Conservation (phyloP, 2,113 vertebrate genomes). For the Scatophagus argus region DNA sequence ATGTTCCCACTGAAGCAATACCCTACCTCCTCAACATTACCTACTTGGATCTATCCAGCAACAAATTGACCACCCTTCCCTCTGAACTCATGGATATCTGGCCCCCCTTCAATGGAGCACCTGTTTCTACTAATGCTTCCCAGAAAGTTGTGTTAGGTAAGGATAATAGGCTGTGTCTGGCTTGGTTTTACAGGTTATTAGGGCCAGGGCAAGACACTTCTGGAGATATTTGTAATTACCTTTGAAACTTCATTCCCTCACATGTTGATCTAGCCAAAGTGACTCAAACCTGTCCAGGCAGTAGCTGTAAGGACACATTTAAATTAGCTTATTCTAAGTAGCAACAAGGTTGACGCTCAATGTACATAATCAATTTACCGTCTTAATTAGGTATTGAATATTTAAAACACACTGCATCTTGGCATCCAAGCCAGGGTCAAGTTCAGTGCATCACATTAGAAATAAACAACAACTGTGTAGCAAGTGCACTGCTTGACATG, state of each 20-base stretch:
- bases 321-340: constrained; percentile 49
- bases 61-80: constrained; percentile 91
- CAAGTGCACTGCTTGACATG: not conserved
- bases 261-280: constrained; percentile 24
- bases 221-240: constrained; percentile 26
- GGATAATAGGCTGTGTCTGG: constrained; percentile 26
- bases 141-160: constrained; percentile 91
- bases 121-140: constrained; percentile 61
- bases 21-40: constrained; percentile 88
- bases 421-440: not conserved
- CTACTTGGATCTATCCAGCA: constrained; percentile 96
- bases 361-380: not conserved
- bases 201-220: constrained; percentile 17
- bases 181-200: constrained; percentile 23
- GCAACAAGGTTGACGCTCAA: not conserved
- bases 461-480: not conserved
- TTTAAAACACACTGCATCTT: constrained; percentile 10
- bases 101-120: constrained; percentile 87
- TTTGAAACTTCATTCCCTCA: constrained; percentile 17
- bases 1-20: constrained; percentile 85
- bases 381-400: constrained; percentile 15
- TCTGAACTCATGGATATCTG: constrained; percentile 94
- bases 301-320: constrained; percentile 17
- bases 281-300: constrained; percentile 13
- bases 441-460: not conserved